Percentiles rank a stretch among this genome's conserved stretches.
Conservation (phyloP, 2,797 vertebrate genomes). For the Simalia tracyae region DNA sequence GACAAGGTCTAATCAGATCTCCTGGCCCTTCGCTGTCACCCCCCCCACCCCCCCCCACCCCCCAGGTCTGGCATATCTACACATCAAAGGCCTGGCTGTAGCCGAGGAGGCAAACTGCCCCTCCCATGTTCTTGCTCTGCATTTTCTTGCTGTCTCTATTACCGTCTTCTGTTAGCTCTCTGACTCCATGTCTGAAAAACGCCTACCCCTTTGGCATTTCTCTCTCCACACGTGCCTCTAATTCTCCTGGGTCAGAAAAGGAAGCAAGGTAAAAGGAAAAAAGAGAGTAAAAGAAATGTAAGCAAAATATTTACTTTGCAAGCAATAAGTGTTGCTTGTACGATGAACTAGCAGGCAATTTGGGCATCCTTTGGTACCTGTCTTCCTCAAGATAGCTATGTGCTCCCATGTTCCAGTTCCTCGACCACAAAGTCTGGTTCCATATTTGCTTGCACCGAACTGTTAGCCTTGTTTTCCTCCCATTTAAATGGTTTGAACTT, state of each 20-base stretch:
- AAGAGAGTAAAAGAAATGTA: neutral
- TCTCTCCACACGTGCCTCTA: neutral
- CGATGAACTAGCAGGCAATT: too few relatives aligned
- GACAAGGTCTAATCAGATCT: too few relatives aligned
- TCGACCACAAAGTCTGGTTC: too few relatives aligned
- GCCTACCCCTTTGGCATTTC: neutral
- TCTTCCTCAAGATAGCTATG: too few relatives aligned
- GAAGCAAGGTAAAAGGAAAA: neutral
- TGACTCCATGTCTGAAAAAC: neutral
- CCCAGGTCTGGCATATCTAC: neutral
- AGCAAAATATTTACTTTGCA: neutral
- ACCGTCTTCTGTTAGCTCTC: neutral
- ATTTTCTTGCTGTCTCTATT: neutral
- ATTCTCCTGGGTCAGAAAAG: neutral
- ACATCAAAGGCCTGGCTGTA: neutral
- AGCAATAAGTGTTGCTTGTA: too few relatives aligned
- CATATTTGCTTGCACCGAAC: too few relatives aligned
- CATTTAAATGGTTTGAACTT: too few relatives aligned
- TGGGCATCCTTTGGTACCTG: too few relatives aligned
- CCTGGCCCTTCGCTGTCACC: neutral
- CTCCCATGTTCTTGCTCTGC: too few relatives aligned
- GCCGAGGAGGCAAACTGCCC: neutral
- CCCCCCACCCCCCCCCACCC: fast-evolving
- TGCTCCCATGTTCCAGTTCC: too few relatives aligned
- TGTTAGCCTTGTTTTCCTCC: too few relatives aligned